These are phyloP conservation scores for Thermophis baileyi DNA, from an alignment of 2,113 vertebrate species.

Conservation along the genomic window DNA sequence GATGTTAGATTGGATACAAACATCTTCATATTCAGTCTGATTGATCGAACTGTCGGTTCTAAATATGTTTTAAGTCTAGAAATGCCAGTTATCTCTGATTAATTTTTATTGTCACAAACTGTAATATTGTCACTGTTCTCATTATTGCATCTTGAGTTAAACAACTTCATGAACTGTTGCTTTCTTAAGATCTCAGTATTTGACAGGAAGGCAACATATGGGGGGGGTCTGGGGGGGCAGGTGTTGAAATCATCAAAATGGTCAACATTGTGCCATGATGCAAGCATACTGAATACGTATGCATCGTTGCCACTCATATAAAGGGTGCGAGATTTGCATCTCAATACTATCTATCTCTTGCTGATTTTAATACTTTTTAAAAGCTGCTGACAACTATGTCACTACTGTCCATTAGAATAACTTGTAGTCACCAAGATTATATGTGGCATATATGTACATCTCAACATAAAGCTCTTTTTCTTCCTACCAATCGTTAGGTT, in stretches of 20 bases:
- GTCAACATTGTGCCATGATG: neutral
- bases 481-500: slow-evolving; percentile 60
- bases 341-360: neutral
- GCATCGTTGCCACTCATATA: neutral
- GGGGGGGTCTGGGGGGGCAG: neutral
- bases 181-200: neutral
- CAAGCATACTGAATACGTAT: neutral
- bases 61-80: neutral
- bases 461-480: neutral
- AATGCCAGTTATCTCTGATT: neutral
- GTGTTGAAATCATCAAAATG: neutral
- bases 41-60: neutral
- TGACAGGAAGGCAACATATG: neutral
- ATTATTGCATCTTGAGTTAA: neutral
- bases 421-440: neutral
- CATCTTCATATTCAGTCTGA: neutral
- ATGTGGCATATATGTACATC: neutral
- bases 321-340: neutral
- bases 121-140: neutral
- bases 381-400: neutral
- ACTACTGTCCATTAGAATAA: neutral
- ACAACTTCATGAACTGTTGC: neutral
- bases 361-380: neutral
- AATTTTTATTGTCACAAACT: neutral
- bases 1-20: neutral